These are phyloP conservation scores for Dilophus febrilis DNA, from an alignment of 2,888 invertebrate genomes.

Conservation along the genomic window DNA sequence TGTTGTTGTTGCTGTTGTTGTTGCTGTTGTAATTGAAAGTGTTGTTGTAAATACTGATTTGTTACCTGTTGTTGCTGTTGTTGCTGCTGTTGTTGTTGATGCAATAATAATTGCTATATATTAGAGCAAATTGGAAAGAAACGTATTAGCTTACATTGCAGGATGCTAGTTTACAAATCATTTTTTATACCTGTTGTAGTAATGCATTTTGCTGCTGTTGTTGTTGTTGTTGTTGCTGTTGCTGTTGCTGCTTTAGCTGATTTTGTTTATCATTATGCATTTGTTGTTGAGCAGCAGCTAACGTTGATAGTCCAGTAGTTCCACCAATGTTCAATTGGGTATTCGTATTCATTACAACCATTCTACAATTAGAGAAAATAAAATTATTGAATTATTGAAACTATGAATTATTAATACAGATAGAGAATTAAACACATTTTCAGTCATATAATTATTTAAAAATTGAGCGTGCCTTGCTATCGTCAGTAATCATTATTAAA, in stretches of 20 bases:
- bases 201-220: conserved; percentile 14
- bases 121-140: too few relatives aligned
- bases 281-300: conserved; percentile 22
- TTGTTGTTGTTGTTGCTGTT: conserved; percentile 20
- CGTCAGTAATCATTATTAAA: conserved; percentile 3
- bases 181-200: conserved; percentile 21
- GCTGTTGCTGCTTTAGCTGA: conserved; percentile 30
- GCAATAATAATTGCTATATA: too few relatives aligned
- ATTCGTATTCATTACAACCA: conserved; percentile 30
- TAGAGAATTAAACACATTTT: neutral
- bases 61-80: too few relatives aligned
- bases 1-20: too few relatives aligned
- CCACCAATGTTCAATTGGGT: conserved; percentile 27
- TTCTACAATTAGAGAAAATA: conserved; percentile 15
- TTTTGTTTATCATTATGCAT: conserved; percentile 9
- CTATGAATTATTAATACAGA: neutral
- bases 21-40: neutral
- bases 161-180: too few relatives aligned
- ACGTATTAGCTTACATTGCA: too few relatives aligned
- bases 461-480: neutral
- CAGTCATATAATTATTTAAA: neutral
- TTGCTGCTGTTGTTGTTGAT: too few relatives aligned
- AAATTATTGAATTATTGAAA: neutral
- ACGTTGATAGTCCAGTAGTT: conserved; percentile 15
- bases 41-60: neutral